A percentile compares a stretch with the other conserved stretches of the same genome.
Conservation (phyloP, 2,888 invertebrate species). For the Balanococcus diminutus region DNA sequence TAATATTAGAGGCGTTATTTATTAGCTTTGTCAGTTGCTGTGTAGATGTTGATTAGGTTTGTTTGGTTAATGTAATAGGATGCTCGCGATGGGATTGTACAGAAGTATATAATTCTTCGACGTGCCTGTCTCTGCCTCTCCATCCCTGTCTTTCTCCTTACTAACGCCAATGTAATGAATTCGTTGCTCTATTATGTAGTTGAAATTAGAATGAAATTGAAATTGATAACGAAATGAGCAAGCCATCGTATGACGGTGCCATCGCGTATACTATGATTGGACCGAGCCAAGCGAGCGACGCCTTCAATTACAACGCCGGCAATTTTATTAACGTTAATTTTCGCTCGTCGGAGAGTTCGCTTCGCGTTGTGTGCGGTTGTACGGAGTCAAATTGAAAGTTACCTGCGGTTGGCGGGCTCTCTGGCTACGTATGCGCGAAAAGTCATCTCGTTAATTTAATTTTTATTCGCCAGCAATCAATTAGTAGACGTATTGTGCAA, state of each 20-base stretch:
- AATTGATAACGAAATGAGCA: constrained; percentile 13
- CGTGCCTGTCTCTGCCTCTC: background rate
- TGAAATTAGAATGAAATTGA: constrained; percentile 23
- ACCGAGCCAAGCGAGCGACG: background rate
- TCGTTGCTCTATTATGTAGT: background rate
- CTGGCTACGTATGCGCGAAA: background rate
- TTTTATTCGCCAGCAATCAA: constrained; percentile 11
- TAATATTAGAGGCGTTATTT: constrained; percentile 13
- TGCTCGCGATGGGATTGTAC: background rate
- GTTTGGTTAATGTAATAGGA: constrained; percentile 17
- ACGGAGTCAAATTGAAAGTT: background rate
- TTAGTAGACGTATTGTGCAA: background rate
- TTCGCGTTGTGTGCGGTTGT: background rate
- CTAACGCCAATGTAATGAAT: background rate
- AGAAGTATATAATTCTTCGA: background rate
- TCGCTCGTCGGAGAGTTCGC: too few relatives aligned
- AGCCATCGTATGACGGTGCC: background rate
- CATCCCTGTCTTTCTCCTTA: background rate
- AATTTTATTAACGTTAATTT: constrained; percentile 31
- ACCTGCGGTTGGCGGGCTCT: background rate
- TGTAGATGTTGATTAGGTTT: constrained; percentile 1
- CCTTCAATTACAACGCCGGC: constrained; percentile 15
- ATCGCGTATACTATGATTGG: background rate
- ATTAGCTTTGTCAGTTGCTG: background rate
- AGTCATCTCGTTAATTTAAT: constrained; percentile 23